Percentiles rank a stretch among this genome's conserved stretches.
Conservation (phyloP, 2,888 invertebrate genomes). For the Exephanes ischioxanthus region DNA sequence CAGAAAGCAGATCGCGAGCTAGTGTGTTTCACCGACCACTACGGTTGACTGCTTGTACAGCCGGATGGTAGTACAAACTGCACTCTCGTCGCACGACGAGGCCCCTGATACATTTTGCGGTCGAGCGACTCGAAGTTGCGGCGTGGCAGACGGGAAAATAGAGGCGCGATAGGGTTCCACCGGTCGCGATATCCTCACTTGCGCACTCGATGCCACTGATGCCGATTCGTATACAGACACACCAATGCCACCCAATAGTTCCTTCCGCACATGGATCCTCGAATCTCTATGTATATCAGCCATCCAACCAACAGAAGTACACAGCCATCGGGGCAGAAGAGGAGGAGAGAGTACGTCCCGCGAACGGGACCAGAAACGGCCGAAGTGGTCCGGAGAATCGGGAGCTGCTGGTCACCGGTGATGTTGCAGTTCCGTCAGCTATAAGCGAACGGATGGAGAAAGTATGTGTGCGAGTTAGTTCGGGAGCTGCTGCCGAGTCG, state of each 20-base stretch:
- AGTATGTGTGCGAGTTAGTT: constrained; percentile 57
- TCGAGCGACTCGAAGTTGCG: constrained; percentile 78
- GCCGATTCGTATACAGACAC: background rate
- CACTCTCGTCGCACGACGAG: constrained; percentile 73
- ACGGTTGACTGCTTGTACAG: constrained; percentile 36
- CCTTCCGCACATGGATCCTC: constrained; percentile 13
- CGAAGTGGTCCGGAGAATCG: constrained; percentile 5
- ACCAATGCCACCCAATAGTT: background rate
- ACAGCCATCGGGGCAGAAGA: background rate
- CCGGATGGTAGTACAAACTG: constrained; percentile 59
- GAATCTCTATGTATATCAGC: background rate
- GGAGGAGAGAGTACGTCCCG: background rate
- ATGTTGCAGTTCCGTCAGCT: constrained; percentile 21
- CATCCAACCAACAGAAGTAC: background rate
- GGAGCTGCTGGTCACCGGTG: constrained; percentile 7
- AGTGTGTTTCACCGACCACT: constrained; percentile 55
- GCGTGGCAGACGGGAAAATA: constrained; percentile 77
- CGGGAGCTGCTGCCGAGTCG: constrained; percentile 70
- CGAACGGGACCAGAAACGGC: constrained; percentile 5
- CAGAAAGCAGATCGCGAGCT: background rate
- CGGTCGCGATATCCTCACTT: constrained; percentile 52
- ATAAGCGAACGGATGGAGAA: constrained; percentile 21
- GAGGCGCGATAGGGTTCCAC: constrained; percentile 70
- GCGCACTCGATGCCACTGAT: constrained; percentile 6
- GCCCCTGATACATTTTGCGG: constrained; percentile 81